These are phyloP conservation scores for Entomobrya multifasciata DNA, from an alignment of 2,888 invertebrate species.

Conservation along the genomic window DNA sequence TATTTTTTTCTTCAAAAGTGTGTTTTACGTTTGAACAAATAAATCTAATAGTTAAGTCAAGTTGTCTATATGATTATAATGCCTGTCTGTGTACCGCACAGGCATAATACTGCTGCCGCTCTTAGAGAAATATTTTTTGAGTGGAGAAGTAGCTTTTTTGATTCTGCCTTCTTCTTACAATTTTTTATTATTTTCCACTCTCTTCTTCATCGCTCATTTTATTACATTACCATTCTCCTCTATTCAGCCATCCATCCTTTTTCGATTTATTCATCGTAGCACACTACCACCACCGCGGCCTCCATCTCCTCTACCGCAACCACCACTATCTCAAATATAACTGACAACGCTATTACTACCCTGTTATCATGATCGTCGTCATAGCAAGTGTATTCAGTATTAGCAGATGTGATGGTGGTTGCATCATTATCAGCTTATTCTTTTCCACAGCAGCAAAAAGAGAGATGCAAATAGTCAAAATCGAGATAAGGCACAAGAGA, in stretches of 20 bases:
- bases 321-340: too few species aligned
- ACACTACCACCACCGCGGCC: background rate
- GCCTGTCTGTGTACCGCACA: background rate
- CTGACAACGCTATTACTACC: too few species aligned
- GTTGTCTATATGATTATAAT: background rate
- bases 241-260: conserved; percentile 11
- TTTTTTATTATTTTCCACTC: background rate
- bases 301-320: background rate
- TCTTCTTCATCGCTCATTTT: conserved; percentile 15
- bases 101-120: too few species aligned
- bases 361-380: too few species aligned
- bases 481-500: too few species aligned
- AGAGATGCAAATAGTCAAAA: too few species aligned
- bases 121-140: background rate
- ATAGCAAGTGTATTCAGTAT: too few species aligned
- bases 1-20: background rate
- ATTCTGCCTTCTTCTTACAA: background rate
- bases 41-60: conserved; percentile 9
- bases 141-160: background rate
- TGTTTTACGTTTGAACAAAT: conserved; percentile 20
- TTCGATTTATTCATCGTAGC: conserved; percentile 39
- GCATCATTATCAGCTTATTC: too few species aligned
- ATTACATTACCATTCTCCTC: conserved; percentile 49
- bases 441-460: too few species aligned
- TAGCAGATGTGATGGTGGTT: too few species aligned